Evolutionary conservation across 2,113 vertebrate genomes (phyloP), one percentile per base, ranked within the genome.

Genomic region (Grammomys dolichurus): DNA sequence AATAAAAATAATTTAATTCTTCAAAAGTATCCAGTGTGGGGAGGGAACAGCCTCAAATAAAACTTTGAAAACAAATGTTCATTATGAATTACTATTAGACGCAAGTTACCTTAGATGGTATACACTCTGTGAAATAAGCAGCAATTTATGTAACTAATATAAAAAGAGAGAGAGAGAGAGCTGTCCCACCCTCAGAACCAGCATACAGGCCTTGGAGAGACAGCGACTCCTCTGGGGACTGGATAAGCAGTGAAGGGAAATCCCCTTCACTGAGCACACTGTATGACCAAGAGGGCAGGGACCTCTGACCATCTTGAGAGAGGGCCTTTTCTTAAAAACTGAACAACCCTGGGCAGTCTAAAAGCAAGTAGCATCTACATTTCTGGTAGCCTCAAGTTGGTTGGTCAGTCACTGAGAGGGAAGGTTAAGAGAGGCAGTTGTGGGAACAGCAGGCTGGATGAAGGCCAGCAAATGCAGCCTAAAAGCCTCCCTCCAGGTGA

Each of bases 1-100:
- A 91, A 81, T 77, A 82, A 96, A 95, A 92, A 78, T 90, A 95
- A 96, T 93, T 81, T 82, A 90, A 97, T 63, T 82, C n/a, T 85
- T 95, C 96, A 75, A 95, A 95, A 94, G 36, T 86, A 92, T 88
- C 81, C 80, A 91, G 48, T 75, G 48, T 93, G 89, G 40, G 11
- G 19, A 22, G 20, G 56, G 87, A 92, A 63, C 13, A 78, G 43
- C 54, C 24, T 91, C 87, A 60, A 95, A 70, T 87, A 95, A 89
- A 84, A 95, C 58, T 90, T 95, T 92, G 84, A 96, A 96, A 87
- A 31, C 73, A 87, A 67, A 87, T 77, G 65, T 76, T 86, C 84
- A 92, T 86, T 96, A 91, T 72, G 85, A 95, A 94, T 90, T 94
- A 95, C 48, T 65, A 92, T 90, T 78, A 75, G 67, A 73, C 81